phyloP scores from a whole-genome alignment of 1,140 invertebrate species.

The Bombus vancouverensis region DNA sequence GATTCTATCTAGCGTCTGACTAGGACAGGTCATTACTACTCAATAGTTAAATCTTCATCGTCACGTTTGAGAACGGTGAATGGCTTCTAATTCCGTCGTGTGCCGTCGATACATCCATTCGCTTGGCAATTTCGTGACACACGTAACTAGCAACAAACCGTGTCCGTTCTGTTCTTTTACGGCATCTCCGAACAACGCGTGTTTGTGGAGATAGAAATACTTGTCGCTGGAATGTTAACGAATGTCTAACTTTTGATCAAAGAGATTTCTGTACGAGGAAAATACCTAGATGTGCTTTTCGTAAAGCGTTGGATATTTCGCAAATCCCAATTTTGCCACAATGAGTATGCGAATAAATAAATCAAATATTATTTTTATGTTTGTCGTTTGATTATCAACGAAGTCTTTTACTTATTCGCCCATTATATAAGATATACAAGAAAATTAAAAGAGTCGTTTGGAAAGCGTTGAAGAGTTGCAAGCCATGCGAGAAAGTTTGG shows the following conservation, averaged over 20 bases:
- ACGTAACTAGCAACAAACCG: too few species aligned
- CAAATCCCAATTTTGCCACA: not conserved
- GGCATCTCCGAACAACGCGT: not conserved
- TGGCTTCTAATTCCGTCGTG: not conserved
- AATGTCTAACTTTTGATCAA: too few species aligned
- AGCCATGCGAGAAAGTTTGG: too few species aligned
- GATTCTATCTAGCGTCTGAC: not conserved
- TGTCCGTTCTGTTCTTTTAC: not conserved
- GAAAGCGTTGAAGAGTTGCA: too few species aligned
- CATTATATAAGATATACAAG: not conserved
- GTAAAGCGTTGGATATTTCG: too few species aligned
- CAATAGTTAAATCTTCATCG: constrained; percentile 5
- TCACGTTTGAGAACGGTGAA: not conserved
- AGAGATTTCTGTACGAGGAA: too few species aligned
- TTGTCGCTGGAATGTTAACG: too few species aligned
- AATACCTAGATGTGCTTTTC: too few species aligned
- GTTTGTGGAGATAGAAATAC: too few species aligned
- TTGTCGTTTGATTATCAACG: not conserved
- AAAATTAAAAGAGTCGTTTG: too few species aligned
- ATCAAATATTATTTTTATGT: not conserved
- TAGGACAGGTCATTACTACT: constrained; percentile 1
- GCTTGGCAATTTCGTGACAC: not conserved
- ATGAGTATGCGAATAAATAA: not conserved
- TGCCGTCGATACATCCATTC: not conserved
- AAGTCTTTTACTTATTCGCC: not conserved